A percentile compares a stretch with the other conserved stretches of the same genome.
Conservation (phyloP, 1,140 invertebrate genomes). For the Papilio helenus region DNA sequence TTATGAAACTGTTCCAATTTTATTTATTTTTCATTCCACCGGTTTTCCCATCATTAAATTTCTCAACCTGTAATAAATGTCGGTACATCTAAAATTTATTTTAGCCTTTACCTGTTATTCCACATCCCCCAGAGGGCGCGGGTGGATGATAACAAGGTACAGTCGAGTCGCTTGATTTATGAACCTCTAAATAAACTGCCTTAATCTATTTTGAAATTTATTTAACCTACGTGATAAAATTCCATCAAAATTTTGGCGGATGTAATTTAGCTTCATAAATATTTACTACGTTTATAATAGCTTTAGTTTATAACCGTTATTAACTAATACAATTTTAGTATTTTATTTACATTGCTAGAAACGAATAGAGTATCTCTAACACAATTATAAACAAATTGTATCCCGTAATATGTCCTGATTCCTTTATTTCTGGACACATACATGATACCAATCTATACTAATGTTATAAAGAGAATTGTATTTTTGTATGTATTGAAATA, state of each 20-base stretch:
- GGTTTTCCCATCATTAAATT: neutral
- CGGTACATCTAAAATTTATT: conserved; percentile 18
- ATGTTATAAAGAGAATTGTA: no score
- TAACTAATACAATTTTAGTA: neutral
- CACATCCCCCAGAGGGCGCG: conserved; percentile 20
- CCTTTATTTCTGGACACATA: no score
- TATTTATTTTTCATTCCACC: neutral
- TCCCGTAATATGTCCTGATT: no score
- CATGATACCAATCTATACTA: no score
- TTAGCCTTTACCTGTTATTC: conserved; percentile 22
- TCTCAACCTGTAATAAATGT: conserved; percentile 1
- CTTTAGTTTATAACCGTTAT: neutral
- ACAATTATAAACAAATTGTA: no score
- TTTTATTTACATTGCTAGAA: neutral
- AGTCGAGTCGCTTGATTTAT: conserved; percentile 35
- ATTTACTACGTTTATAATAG: neutral
- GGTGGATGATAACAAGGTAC: conserved; percentile 31
- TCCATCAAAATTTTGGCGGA: neutral
- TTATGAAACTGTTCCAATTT: neutral
- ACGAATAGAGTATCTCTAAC: no score
- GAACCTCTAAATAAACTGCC: conserved; percentile 18
- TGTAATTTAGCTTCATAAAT: conserved; percentile 23
- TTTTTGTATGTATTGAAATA: no score
- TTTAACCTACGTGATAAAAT: conserved; percentile 22
- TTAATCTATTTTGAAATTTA: conserved; percentile 28